phyloP scores from a whole-genome alignment of 2,113 vertebrate genomes.

The Oceanodroma tethys region DNA sequence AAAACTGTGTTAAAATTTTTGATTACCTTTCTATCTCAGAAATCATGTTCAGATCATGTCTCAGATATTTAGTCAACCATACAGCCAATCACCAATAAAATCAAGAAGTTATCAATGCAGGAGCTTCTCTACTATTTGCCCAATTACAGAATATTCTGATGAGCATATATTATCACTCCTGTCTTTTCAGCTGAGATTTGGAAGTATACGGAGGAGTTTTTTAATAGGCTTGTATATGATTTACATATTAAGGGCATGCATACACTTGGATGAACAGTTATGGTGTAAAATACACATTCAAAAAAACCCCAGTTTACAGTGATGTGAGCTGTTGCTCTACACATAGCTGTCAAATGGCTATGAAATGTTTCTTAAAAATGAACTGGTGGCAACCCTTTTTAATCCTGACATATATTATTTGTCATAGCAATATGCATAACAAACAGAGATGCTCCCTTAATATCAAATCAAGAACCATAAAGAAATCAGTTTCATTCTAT shows the following conservation, averaged over 20 bases:
- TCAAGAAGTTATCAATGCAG: neutral
- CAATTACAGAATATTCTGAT: neutral
- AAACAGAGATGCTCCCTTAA: neutral
- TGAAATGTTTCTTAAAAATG: neutral
- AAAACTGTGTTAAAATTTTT: neutral
- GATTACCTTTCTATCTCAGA: neutral
- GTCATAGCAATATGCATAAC: neutral
- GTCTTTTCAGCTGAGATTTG: neutral
- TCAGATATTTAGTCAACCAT: neutral
- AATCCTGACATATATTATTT: neutral
- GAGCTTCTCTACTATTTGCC: neutral
- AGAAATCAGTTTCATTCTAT: neutral
- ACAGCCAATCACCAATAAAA: neutral
- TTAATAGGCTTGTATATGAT: neutral
- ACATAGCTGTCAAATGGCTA: neutral
- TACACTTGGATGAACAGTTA: neutral
- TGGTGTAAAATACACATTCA: neutral
- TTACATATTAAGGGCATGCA: neutral
- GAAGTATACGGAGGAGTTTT: neutral
- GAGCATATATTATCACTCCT: neutral
- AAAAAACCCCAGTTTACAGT: neutral
- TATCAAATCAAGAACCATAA: neutral
- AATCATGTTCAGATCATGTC: neutral
- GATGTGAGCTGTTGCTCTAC: neutral
- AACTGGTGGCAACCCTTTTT: neutral